Evolutionary conservation across 2,888 invertebrate genomes (phyloP).

Genomic region (Glaucopsyche alexis): DNA sequence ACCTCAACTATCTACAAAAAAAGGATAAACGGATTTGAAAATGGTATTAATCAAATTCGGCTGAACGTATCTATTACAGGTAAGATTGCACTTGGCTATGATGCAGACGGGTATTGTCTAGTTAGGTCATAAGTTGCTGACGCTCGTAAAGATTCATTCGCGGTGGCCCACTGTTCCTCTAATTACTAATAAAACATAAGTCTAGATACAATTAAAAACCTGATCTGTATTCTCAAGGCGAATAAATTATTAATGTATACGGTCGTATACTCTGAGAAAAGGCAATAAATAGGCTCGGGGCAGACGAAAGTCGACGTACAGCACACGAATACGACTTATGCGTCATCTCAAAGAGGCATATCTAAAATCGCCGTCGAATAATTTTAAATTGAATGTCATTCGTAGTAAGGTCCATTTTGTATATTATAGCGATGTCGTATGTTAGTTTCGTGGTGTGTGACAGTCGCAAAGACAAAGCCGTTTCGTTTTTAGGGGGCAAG

Average conservation of each 20-base stretch:
- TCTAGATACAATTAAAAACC: constrained; percentile 45
- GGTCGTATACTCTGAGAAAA: constrained; percentile 57
- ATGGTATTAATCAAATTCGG: too few species aligned
- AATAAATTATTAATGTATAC: constrained; percentile 67
- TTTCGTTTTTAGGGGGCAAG: constrained; percentile 70
- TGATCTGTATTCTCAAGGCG: constrained; percentile 42
- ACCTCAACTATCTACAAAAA: too few species aligned
- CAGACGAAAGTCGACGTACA: constrained; percentile 63
- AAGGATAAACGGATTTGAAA: too few species aligned
- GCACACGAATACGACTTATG: constrained; percentile 59
- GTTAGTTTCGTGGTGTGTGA: constrained; percentile 25
- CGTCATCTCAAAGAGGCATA: constrained; percentile 19
- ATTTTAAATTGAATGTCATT: constrained; percentile 16
- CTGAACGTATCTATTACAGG: background rate
- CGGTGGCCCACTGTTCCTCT: constrained; percentile 36
- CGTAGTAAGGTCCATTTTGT: constrained; percentile 41
- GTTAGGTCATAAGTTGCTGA: background rate
- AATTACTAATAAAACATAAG: constrained; percentile 42
- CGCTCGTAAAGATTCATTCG: constrained; percentile 10
- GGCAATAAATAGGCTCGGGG: constrained; percentile 68
- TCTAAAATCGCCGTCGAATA: background rate
- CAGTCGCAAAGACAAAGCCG: constrained; percentile 60
- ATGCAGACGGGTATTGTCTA: background rate
- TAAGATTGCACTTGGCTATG: background rate
- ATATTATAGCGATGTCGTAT: constrained; percentile 31